Conservation (phyloP, 2,113 vertebrate species). For the Odocoileus virginianus region DNA sequence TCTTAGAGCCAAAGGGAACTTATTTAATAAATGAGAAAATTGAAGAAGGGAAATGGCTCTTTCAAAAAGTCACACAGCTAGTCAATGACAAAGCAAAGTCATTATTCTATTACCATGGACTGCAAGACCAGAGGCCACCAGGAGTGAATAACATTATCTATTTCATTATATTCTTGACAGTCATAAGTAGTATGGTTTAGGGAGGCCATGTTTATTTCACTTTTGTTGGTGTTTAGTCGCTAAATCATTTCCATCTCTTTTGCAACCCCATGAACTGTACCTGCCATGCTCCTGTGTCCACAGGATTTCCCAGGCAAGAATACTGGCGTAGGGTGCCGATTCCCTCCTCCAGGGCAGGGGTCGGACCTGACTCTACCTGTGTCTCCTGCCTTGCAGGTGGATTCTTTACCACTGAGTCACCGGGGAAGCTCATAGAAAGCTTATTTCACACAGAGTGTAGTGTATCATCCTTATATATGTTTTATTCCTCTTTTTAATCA, state of each 20-base stretch:
- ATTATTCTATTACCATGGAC: background rate
- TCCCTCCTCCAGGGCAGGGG: background rate
- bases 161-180: background rate
- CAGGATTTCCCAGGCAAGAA: background rate
- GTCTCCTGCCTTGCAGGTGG: background rate
- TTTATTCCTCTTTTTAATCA: conserved; percentile 6
- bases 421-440: background rate
- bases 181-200: background rate
- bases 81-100: background rate
- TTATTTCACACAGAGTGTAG: background rate
- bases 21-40: conserved; percentile 11
- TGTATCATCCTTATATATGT: background rate
- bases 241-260: background rate
- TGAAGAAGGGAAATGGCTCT: background rate
- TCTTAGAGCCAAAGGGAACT: background rate
- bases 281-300: background rate
- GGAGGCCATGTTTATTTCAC: background rate
- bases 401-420: background rate
- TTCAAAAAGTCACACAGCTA: background rate
- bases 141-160: background rate
- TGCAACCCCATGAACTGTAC: background rate
- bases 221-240: background rate
- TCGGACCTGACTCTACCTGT: background rate
- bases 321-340: background rate
- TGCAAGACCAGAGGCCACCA: background rate